Percentiles rank a stretch among this genome's conserved stretches.
phyloP scores from a whole-genome alignment of 2,113 vertebrate genomes.

The Miniopterus natalensis region DNA sequence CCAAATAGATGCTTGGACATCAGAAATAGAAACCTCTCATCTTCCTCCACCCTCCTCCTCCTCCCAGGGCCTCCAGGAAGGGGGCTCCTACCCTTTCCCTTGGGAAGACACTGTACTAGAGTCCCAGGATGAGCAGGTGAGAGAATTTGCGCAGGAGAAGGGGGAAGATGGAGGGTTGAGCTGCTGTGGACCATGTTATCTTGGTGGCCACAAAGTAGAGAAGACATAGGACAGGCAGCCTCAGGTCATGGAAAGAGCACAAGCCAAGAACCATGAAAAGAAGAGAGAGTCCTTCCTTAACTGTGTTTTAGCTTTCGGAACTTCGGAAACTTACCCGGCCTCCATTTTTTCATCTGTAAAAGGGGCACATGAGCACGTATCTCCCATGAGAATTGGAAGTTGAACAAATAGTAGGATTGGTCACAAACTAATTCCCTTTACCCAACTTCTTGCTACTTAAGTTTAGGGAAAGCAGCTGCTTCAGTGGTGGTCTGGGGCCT shows the following conservation, averaged over 20 bases:
- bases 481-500: neutral
- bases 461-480: neutral
- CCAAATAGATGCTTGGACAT: neutral
- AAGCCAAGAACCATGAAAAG: neutral
- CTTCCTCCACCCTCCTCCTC: neutral
- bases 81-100: neutral
- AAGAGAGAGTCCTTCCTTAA: neutral
- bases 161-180: too few relatives aligned
- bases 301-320: neutral
- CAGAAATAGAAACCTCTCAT: neutral
- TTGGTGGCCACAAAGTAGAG: neutral
- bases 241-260: neutral
- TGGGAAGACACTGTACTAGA: neutral
- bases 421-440: neutral
- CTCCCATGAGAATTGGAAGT: neutral
- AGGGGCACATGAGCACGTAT: neutral
- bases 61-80: neutral
- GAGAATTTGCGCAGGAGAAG: neutral
- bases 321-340: neutral
- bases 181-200: neutral
- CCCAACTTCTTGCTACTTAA: neutral
- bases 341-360: neutral
- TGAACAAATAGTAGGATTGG: neutral
- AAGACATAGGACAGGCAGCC: neutral
- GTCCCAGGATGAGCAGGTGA: neutral